Percentiles rank a stretch among this genome's conserved stretches.
Conservation (phyloP, 2,113 vertebrate genomes). For the Entomyzon cyanotis region DNA sequence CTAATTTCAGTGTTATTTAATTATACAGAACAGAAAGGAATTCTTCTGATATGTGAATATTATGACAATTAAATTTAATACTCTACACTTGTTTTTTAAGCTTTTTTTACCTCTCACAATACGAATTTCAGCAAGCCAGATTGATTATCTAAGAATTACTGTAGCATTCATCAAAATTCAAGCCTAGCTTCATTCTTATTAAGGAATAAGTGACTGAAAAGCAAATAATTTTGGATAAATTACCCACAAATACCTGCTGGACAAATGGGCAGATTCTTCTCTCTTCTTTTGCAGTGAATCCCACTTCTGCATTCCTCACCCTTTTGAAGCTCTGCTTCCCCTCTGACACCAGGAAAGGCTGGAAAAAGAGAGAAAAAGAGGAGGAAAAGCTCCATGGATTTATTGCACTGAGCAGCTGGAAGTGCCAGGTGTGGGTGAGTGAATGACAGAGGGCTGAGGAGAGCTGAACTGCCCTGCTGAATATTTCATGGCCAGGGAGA, state of each 20-base stretch:
- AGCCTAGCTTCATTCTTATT: not conserved
- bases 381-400: not conserved
- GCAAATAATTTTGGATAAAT: not conserved
- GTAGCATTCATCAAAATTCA: not conserved
- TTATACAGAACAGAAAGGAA: not conserved
- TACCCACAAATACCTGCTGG: constrained; percentile 53
- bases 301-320: not conserved
- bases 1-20: not conserved
- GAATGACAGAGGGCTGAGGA: rapidly evolving
- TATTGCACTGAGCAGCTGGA: rapidly evolving
- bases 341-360: not conserved
- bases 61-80: not conserved
- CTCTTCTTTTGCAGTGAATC: not conserved
- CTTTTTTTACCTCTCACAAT: not conserved
- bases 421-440: not conserved
- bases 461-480: not conserved
- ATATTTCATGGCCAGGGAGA: constrained; percentile 44
- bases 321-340: not conserved
- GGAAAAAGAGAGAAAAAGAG: not conserved
- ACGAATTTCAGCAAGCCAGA: not conserved
- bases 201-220: not conserved
- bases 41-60: rapidly evolving
- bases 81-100: not conserved
- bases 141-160: not conserved
- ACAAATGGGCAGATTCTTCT: not conserved